Percentiles rank a stretch among this genome's conserved stretches.
phyloP scores from a whole-genome alignment of 2,888 invertebrate genomes.

The Heliconius ismenius region DNA sequence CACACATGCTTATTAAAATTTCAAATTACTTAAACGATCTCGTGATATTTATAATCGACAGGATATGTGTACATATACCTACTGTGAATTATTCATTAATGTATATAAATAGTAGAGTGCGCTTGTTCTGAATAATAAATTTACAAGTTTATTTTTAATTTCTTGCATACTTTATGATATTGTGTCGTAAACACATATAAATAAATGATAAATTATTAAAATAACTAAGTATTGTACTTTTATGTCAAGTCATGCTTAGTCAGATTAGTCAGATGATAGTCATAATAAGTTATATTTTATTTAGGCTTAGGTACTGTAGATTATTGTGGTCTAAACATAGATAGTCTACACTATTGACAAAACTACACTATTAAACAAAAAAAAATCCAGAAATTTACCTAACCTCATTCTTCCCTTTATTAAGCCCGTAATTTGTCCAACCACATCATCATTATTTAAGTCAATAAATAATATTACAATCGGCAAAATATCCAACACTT shows the following conservation, averaged over 20 bases:
- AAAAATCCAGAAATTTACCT: too few relatives aligned
- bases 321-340: too few relatives aligned
- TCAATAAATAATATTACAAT: background rate
- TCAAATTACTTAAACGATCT: slow-evolving; percentile 18
- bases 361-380: too few relatives aligned
- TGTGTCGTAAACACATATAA: background rate
- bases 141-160: background rate
- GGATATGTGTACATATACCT: background rate
- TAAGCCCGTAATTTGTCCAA: background rate
- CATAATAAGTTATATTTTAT: too few relatives aligned
- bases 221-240: too few relatives aligned
- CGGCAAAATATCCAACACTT: background rate
- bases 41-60: slow-evolving; percentile 3
- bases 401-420: too few relatives aligned
- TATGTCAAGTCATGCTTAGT: background rate
- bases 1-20: slow-evolving; percentile 23
- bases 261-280: background rate
- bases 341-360: too few relatives aligned
- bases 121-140: background rate
- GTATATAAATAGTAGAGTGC: background rate
- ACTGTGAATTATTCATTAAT: slow-evolving; percentile 12
- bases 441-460: background rate
- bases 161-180: background rate
- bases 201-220: background rate
- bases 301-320: too few relatives aligned